Evolutionary conservation across 2,888 invertebrate genomes (phyloP).

Genomic region (Prosopocoilus inquinatus): DNA sequence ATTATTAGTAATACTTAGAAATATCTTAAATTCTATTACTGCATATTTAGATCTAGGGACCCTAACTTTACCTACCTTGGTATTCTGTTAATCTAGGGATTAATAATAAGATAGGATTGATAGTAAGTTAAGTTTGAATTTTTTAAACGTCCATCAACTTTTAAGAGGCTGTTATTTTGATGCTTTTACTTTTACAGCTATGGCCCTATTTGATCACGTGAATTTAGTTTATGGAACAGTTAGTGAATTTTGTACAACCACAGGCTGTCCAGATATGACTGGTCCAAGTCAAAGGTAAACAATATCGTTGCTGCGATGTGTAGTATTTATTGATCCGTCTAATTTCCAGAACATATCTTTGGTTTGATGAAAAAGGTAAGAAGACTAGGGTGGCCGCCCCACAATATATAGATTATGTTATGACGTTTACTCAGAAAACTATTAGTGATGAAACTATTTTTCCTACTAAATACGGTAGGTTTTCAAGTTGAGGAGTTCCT

Average conservation of each 20-base stretch:
- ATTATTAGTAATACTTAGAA: too few relatives aligned
- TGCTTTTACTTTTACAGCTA: slow-evolving; percentile 59
- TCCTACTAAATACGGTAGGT: slow-evolving; percentile 96
- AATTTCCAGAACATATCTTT: slow-evolving; percentile 82
- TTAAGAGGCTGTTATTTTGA: slow-evolving; percentile 4
- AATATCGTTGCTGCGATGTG: not conserved
- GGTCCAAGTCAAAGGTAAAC: slow-evolving; percentile 87
- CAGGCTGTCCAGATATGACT: slow-evolving; percentile 94
- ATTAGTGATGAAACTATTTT: slow-evolving; percentile 95
- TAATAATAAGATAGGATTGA: too few relatives aligned
- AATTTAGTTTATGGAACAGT: slow-evolving; percentile 98
- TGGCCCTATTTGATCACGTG: slow-evolving; percentile 98
- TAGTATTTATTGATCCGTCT: slow-evolving; percentile 19
- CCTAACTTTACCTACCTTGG: too few relatives aligned
- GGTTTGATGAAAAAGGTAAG: slow-evolving; percentile 99
- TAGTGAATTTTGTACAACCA: slow-evolving; percentile 97
- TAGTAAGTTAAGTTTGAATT: too few relatives aligned
- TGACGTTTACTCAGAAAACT: slow-evolving; percentile 96
- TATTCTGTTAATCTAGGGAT: too few relatives aligned
- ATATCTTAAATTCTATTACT: too few relatives aligned
- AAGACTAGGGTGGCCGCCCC: slow-evolving; percentile 96
- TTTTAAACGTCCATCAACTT: too few relatives aligned
- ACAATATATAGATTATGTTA: slow-evolving; percentile 98
- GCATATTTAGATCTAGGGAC: too few relatives aligned
- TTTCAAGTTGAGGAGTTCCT: not conserved